Percentiles rank a stretch among this genome's conserved stretches.
These are phyloP conservation scores for Parascotia fuliginaria DNA, from an alignment of 2,888 invertebrate species.

Conservation along the genomic window DNA sequence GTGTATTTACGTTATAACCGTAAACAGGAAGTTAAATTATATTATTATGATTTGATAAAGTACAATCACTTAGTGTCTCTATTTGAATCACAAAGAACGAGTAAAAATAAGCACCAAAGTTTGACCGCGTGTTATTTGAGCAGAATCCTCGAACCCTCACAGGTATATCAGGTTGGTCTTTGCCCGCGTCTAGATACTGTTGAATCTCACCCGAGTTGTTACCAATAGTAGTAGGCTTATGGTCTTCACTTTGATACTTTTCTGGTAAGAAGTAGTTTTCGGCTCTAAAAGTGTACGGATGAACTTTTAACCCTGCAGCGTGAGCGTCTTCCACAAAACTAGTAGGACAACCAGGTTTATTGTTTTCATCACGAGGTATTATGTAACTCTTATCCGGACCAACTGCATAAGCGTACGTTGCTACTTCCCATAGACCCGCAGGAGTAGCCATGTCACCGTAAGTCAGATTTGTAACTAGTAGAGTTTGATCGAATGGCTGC, in stretches of 20 bases:
- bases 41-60: neutral
- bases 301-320: slow-evolving; percentile 67
- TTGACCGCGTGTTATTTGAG: slow-evolving; percentile 10
- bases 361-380: slow-evolving; percentile 65
- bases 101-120: no score
- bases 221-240: slow-evolving; percentile 53
- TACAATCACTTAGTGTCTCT: neutral
- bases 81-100: no score
- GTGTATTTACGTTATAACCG: no score
- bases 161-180: slow-evolving; percentile 76
- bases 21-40: no score
- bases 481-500: slow-evolving; percentile 66
- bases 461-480: slow-evolving; percentile 58
- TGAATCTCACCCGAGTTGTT: slow-evolving; percentile 64
- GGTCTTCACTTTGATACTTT: slow-evolving; percentile 59
- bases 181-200: slow-evolving; percentile 67
- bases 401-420: slow-evolving; percentile 72
- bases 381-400: slow-evolving; percentile 76
- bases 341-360: slow-evolving; percentile 61
- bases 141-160: slow-evolving; percentile 49
- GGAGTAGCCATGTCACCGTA: slow-evolving; percentile 72
- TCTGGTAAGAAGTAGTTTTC: slow-evolving; percentile 70
- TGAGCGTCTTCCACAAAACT: slow-evolving; percentile 71
- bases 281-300: slow-evolving; percentile 77
- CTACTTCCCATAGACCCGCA: slow-evolving; percentile 67